Base-by-base conservation (phyloP, 53 echinoderm and acorn worm genomes). In the Actinopyga echinites region DNA sequence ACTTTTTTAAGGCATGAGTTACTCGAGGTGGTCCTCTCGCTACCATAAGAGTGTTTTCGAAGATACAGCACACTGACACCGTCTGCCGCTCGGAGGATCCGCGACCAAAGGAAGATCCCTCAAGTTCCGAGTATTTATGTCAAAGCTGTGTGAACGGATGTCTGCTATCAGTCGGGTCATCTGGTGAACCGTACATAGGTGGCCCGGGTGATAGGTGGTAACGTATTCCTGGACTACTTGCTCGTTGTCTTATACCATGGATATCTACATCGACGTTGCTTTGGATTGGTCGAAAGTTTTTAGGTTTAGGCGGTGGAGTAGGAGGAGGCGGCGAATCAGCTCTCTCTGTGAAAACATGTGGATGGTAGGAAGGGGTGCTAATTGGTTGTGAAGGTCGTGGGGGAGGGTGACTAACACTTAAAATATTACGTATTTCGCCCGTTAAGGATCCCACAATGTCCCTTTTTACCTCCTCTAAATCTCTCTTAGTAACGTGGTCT, bases 361-460 rank as follows among this genome's bases (percentile, higher is more conserved):
- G 62, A 20, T 55, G 55, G 17, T 24, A 29, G 17, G 29, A 77
- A 23, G 3, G 44, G 25, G 55, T 55, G 26, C 2, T 26, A 7
- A 11, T 30, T 25, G 28, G 26, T 26, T 9, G 10, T 62, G 13
- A 25, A 29, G 62, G 62, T 13, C 62, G 62, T 4, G 30, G 28
- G 22, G 62, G 62, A 62, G 62, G 28, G 13, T 4, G 19, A 25
- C 54, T 30, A 12, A 23, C 11, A 29, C 62, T 62, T 59, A 59
- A 59, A 22, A 7, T 3, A 21, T 25, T 62, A 49, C 66, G 79
- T 0, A 92, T 26, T 78, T 92, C 92, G 2, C 82, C 77, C 40
- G 69, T 86, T 33, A 95, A 55, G 31, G 84, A 84, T 34, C 80
- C 38, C 1, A 92, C 54, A 30, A 95, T 92, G 11, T 95, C 92